Evolutionary conservation across 2,888 invertebrate species (phyloP).

Genomic region (Resseliella maxima): DNA sequence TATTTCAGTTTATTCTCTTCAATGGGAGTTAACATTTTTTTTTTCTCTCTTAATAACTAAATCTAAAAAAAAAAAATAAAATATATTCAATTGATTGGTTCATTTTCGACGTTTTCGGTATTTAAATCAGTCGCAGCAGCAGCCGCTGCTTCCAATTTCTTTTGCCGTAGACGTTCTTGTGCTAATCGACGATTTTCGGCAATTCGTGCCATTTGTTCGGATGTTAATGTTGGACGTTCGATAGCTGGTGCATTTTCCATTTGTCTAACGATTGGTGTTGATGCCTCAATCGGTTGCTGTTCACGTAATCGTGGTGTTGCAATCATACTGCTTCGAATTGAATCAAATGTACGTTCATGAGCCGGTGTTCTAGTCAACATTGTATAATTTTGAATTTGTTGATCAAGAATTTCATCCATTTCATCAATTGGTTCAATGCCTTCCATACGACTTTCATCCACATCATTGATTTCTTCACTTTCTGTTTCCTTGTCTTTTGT

Average conservation of each 20-base stretch:
- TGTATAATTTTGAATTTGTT: conserved; percentile 70
- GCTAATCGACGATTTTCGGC: conserved; percentile 76
- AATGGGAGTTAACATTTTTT: too few relatives aligned
- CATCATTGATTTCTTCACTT: conserved; percentile 68
- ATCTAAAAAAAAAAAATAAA: not conserved
- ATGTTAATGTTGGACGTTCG: conserved; percentile 66
- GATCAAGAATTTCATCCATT: conserved; percentile 74
- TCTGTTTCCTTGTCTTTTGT: conserved; percentile 65
- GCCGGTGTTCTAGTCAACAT: not conserved
- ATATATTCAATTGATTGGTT: not conserved
- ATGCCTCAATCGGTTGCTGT: conserved; percentile 46
- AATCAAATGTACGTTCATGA: conserved; percentile 54
- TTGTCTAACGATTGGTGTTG: conserved; percentile 37
- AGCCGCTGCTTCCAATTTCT: conserved; percentile 36
- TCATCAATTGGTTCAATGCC: conserved; percentile 70
- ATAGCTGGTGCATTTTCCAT: not conserved
- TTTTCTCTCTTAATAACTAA: not conserved
- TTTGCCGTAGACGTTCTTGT: conserved; percentile 70
- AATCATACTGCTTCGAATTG: conserved; percentile 36
- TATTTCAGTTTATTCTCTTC: not conserved
- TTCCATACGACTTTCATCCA: conserved; percentile 60
- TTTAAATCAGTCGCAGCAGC: not conserved
- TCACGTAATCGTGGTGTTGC: conserved; percentile 41
- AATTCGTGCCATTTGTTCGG: conserved; percentile 77
- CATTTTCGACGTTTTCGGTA: not conserved